Percentiles rank a stretch among this genome's conserved stretches.
Evolutionary conservation across 2,797 vertebrate genomes (phyloP).

Genomic region (Sebastes cheni): DNA sequence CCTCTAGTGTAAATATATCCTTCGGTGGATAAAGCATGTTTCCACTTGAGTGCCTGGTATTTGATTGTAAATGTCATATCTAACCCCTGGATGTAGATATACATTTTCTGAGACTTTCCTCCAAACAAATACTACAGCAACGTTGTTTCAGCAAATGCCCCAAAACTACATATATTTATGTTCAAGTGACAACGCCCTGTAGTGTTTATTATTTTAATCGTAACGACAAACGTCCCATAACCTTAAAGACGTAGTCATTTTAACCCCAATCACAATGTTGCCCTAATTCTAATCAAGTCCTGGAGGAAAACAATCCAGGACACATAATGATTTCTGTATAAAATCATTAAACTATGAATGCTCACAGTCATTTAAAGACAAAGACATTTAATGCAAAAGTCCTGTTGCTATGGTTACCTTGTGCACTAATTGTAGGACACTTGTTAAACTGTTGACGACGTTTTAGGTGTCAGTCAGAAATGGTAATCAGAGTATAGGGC

Average conservation of each 20-base stretch:
- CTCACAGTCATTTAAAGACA: neutral
- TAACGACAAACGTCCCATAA: neutral
- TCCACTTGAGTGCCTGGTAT: neutral
- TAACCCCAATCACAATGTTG: neutral
- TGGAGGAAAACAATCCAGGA: neutral
- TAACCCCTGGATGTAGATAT: neutral
- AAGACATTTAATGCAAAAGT: neutral
- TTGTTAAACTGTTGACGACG: neutral
- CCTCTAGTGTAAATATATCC: neutral
- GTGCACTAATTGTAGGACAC: neutral
- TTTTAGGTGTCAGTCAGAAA: neutral
- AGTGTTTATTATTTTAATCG: neutral
- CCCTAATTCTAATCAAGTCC: neutral
- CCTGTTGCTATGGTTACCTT: neutral
- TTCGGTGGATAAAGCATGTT: neutral
- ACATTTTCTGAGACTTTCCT: neutral
- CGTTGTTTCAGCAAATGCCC: neutral
- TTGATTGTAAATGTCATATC: neutral
- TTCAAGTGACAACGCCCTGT: neutral
- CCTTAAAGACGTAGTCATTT: neutral
- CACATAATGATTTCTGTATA: neutral
- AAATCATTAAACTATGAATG: neutral
- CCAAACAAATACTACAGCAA: neutral
- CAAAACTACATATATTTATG: neutral
- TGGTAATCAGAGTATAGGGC: neutral